Conservation (phyloP, 2,113 vertebrate species). For the Anhinga anhinga region DNA sequence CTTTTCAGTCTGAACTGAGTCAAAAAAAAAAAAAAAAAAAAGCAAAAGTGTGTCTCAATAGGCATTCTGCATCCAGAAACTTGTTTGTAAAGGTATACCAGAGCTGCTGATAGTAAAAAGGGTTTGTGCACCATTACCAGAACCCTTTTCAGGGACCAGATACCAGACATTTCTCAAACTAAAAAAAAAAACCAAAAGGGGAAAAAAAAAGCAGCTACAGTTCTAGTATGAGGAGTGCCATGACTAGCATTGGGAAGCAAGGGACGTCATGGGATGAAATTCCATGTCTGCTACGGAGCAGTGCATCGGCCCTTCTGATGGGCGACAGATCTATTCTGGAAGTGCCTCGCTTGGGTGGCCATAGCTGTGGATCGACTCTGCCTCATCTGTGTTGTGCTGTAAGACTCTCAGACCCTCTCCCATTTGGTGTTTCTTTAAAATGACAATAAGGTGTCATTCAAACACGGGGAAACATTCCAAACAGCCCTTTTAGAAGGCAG, state of each 20-base stretch:
- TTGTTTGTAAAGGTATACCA: background rate
- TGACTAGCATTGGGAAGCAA: background rate
- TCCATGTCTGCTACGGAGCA: background rate
- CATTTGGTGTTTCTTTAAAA: background rate
- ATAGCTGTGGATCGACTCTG: background rate
- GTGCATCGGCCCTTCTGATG: background rate
- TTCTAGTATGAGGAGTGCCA: background rate
- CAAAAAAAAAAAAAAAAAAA: background rate
- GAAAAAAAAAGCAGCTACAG: background rate
- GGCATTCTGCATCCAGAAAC: background rate
- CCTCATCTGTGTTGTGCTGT: background rate
- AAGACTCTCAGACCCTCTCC: background rate
- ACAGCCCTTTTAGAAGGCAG: background rate
- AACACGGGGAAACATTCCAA: background rate
- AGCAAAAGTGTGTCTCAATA: background rate
- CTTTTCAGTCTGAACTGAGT: background rate
- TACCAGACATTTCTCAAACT: background rate
- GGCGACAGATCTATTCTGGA: background rate
- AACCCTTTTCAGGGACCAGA: background rate
- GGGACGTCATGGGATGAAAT: background rate
- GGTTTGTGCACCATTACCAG: background rate
- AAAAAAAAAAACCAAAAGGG: background rate
- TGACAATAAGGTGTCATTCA: background rate
- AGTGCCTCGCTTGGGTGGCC: accelerated
- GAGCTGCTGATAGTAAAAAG: background rate